Evolutionary conservation across 30 jellyfish, hydroid and myxozoan species (phyloP), one percentile per base, ranked within the genome.

Genomic region (Hydractinia symbiolongicarpus): DNA sequence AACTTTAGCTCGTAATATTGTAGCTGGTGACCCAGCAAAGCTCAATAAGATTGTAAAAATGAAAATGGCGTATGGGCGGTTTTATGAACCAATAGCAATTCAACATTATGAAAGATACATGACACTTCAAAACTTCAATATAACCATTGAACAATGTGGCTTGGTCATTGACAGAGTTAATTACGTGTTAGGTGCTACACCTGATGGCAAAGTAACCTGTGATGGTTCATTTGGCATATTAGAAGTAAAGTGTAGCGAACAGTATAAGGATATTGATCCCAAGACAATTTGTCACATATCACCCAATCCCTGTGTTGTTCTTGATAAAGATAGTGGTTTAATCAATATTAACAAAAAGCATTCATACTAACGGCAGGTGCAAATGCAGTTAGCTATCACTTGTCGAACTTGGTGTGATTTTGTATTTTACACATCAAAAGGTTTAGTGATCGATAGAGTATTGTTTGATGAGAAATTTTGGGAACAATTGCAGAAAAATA

Each of bases 61-160:
- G 56, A 71, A 71, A 50, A 71, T 71, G 80, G 80, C 56, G 17
- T 71, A 71, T 15, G 80, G 80, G 80, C 8, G n/a, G 9, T 71
- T 9, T 71, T 71, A 71, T 53, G 80, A 71, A 71, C 80, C 80
- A 50, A 71, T 71, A 71, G 80, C 80, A 8, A 5, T 71, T 20
- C 56, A 50, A 20, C 80, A 71, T 20, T 71, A 71, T 20, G 80
- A 71, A 53, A 71, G 13, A 20, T 71, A 71, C n/a, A 71, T 71
- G 80, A 11, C 40, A 71, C 80, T 71, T n/a, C 51, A 30, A 7
- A 50, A 50, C 51, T 71, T 71, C 58, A 8, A 71, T 72, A 58
- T 72, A n/a, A 51, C 64, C 0, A 5, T 72, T n/a, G 81, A 72
- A 72, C 81, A 30, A 8, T 72, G 81, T 72, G 81, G 81, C 30